Conservation (phyloP, 2,888 invertebrate species). For the Calliopum simillimum region DNA sequence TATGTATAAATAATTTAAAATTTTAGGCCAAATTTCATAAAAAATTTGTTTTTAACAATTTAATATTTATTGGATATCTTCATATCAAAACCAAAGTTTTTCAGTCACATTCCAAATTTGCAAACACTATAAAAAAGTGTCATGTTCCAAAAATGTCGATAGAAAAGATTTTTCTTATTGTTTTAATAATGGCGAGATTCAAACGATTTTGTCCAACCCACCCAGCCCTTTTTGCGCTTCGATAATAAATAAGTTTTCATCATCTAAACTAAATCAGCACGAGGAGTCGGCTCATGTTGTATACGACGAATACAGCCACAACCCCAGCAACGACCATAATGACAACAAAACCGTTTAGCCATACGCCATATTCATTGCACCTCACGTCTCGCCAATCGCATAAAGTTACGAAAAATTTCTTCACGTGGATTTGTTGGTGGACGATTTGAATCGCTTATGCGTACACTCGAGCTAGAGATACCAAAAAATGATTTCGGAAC, state of each 20-base stretch:
- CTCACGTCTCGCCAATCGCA: constrained; percentile 53
- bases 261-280: constrained; percentile 15
- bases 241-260: constrained; percentile 14
- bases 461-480: constrained; percentile 72
- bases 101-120: too few species aligned
- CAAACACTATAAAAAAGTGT: too few species aligned
- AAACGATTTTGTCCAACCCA: too few species aligned
- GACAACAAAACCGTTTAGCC: constrained; percentile 54
- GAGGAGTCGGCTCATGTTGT: constrained; percentile 33
- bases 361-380: constrained; percentile 57
- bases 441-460: constrained; percentile 56
- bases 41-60: too few species aligned
- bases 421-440: constrained; percentile 49
- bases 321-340: constrained; percentile 44
- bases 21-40: too few species aligned
- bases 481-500: constrained; percentile 80
- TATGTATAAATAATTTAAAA: too few species aligned
- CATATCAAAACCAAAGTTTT: too few species aligned
- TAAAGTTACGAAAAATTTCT: constrained; percentile 55
- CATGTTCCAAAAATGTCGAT: too few species aligned
- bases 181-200: constrained; percentile 10
- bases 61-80: too few species aligned
- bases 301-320: constrained; percentile 31
- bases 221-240: background rate
- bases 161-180: too few species aligned